These are phyloP conservation scores for Temnothorax ravouxi DNA, from an alignment of 2,888 invertebrate genomes.

Conservation along the genomic window DNA sequence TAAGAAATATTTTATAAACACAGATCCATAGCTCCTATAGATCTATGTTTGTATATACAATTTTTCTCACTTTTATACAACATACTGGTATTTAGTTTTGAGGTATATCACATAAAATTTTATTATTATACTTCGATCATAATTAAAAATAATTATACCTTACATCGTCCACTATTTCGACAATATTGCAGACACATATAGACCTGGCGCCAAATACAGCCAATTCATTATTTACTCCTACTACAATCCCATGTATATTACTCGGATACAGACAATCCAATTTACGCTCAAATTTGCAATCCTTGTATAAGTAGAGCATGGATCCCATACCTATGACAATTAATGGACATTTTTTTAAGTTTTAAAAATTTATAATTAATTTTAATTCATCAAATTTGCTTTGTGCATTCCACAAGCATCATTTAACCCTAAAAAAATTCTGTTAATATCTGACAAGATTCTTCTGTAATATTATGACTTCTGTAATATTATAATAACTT, in stretches of 20 bases:
- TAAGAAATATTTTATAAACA: neutral
- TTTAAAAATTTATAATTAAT: neutral
- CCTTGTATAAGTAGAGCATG: constrained; percentile 70
- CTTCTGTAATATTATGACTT: neutral
- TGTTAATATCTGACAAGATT: neutral
- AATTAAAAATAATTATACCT: constrained; percentile 67
- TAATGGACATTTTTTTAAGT: constrained; percentile 20
- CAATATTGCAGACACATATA: constrained; percentile 75
- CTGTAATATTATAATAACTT: neutral
- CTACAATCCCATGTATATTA: constrained; percentile 81
- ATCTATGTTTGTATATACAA: neutral
- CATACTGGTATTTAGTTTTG: neutral
- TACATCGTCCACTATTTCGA: constrained; percentile 56
- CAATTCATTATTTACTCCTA: constrained; percentile 74
- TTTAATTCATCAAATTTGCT: neutral
- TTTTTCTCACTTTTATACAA: neutral
- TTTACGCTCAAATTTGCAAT: constrained; percentile 59
- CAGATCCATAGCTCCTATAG: neutral
- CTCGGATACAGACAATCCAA: constrained; percentile 76
- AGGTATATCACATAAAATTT: neutral
- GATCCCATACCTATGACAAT: constrained; percentile 80
- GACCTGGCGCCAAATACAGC: constrained; percentile 81
- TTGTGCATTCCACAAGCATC: neutral
- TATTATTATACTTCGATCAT: neutral
- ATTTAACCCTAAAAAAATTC: too few relatives aligned